Evolutionary conservation across 2,113 vertebrate genomes (phyloP), one percentile per base, ranked within the genome.

Genomic region (Pionites leucogaster): DNA sequence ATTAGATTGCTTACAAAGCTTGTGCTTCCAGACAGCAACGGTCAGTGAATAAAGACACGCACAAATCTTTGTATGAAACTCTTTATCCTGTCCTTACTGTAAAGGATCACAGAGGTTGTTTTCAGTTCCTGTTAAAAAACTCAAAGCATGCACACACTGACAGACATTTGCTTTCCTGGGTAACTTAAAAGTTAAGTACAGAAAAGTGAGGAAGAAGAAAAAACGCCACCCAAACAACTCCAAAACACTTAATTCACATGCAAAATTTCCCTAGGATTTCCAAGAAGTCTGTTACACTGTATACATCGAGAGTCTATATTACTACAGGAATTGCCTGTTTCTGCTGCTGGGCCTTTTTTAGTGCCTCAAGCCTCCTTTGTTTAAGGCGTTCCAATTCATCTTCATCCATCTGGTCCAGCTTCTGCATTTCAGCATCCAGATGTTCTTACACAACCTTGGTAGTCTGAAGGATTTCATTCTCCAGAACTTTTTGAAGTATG

Each of bases 341-440:
- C 97, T 99, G 99, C 97, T 99, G 99, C 88, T 99, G 99, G 18
- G 98, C 98, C 97, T 99, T 99, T 95, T 98, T 99, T 27, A 99
- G 97, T 6, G 99, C 98, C 78, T 99, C 98, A 44, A 99, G 97
- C 59, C 99, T 98, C 93, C 97, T 99, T 97, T 99, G 99, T 96
- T 99, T 99, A 83, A 99, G 98, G 71, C 82, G 96, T 76, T 99
- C 99, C 86, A 99, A 92, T 76, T 99, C 99, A 69, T 99, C 99
- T 79, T 99, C 99, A 88, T 99, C 99, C 98, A 99, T 97, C 53
- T 98, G 98, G 49, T 99, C 99, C 77, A 99, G 88, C 95, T 99
- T 99, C 78, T 98, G 98, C 86, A 99, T 71, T 97, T 99, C 98
- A 27, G 98, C 97, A 96, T 99, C 99, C 94, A 99, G 96, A 88